Evolutionary conservation across 1,140 invertebrate genomes (phyloP).

Genomic region (Tetraneura akinire): DNA sequence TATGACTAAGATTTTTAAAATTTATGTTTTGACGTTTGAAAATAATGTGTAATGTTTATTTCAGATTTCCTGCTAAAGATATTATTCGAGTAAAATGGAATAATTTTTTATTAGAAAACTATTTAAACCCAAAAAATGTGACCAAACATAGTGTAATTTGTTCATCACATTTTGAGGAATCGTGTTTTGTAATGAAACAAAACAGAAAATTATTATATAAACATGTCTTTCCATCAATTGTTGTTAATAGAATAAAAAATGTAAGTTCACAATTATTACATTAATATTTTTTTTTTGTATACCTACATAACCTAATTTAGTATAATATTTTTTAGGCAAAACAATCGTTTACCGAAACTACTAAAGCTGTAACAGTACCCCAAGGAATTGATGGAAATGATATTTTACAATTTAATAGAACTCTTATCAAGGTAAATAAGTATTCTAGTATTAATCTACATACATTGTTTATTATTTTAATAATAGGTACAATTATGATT

Average conservation of each 20-base stretch:
- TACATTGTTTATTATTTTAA: neutral
- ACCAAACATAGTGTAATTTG: neutral
- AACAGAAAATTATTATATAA: neutral
- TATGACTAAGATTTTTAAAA: neutral
- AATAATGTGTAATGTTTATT: constrained; percentile 5
- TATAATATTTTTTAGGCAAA: neutral
- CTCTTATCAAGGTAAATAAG: neutral
- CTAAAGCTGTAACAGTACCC: neutral
- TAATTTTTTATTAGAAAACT: neutral
- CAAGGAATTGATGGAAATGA: neutral
- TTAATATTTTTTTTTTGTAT: neutral
- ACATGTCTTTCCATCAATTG: neutral
- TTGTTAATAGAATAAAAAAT: neutral
- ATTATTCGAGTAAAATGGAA: neutral
- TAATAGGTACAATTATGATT: neutral
- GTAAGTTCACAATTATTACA: neutral
- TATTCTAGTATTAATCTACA: neutral
- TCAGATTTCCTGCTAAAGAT: constrained; percentile 10
- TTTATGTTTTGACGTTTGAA: neutral
- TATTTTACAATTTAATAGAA: neutral
- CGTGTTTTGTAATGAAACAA: neutral
- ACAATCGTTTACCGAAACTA: neutral
- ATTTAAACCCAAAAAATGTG: neutral
- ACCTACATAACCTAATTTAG: neutral
- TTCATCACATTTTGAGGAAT: constrained; percentile 4